Conservation (phyloP, 2,888 invertebrate species). For the Anagyrus pseudococci region DNA sequence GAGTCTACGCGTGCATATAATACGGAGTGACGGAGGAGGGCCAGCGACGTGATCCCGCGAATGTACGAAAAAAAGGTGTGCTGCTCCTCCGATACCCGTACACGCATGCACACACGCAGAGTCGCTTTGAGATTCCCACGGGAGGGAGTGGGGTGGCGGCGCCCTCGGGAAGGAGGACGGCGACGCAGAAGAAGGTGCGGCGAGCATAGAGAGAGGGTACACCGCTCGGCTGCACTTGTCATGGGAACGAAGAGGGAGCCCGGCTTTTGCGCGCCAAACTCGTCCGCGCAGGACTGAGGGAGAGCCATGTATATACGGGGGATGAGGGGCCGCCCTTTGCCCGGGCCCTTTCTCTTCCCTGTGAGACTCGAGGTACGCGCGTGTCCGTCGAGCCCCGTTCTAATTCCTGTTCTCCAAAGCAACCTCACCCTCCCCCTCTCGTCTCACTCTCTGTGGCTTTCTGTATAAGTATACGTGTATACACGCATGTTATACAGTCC, state of each 20-base stretch:
- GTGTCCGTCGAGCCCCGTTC: too few species aligned
- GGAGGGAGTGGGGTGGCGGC: too few species aligned
- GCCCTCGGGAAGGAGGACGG: too few species aligned
- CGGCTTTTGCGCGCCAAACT: conserved; percentile 31
- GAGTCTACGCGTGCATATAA: background rate
- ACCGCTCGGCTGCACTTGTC: conserved; percentile 53
- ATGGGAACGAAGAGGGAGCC: conserved; percentile 55
- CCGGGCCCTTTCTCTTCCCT: conserved; percentile 16
- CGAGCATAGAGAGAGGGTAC: too few species aligned
- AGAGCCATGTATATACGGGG: background rate
- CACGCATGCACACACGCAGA: too few species aligned
- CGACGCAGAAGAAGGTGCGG: too few species aligned
- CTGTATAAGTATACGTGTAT: conserved; percentile 1
- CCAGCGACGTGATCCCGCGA: too few species aligned
- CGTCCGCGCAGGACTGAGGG: background rate
- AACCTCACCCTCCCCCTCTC: too few species aligned
- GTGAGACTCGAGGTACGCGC: background rate
- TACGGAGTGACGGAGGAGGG: background rate
- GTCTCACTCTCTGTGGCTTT: too few species aligned
- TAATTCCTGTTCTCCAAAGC: too few species aligned
- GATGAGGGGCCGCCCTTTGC: conserved; percentile 9
- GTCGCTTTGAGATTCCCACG: too few species aligned
- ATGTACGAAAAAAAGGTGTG: background rate
- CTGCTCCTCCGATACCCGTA: too few species aligned
- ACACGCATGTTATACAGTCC: background rate